A percentile compares a stretch with the other conserved stretches of the same genome.
phyloP scores from a whole-genome alignment of 1,140 invertebrate genomes.

The Ruditapes philippinarum region DNA sequence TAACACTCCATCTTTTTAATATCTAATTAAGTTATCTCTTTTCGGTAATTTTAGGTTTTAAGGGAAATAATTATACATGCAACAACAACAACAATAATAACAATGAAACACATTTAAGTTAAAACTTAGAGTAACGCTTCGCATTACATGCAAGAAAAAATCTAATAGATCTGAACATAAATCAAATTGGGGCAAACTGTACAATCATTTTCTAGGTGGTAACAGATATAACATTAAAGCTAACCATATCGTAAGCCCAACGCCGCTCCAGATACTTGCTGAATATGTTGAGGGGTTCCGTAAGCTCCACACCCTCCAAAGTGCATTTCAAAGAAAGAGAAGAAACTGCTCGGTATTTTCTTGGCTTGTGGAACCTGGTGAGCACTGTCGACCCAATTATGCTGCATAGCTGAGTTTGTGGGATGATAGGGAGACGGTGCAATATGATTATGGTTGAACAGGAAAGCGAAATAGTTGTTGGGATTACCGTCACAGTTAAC shows the following conservation, averaged over 20 bases:
- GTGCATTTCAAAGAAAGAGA: constrained; percentile 50
- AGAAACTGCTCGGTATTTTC: constrained; percentile 38
- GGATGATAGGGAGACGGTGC: constrained; percentile 18
- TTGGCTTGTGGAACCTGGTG: neutral
- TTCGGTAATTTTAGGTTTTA: no score
- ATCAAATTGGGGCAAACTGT: no score
- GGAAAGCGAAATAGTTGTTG: constrained; percentile 60
- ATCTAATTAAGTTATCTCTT: no score
- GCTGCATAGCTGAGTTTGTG: constrained; percentile 26
- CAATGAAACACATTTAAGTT: no score
- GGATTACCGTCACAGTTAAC: constrained; percentile 58
- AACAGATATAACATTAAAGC: no score
- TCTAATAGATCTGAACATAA: no score
- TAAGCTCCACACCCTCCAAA: constrained; percentile 58
- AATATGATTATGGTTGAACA: constrained; percentile 16
- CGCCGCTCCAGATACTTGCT: constrained; percentile 38
- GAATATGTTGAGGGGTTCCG: constrained; percentile 44
- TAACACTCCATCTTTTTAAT: no score
- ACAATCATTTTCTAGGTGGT: no score
- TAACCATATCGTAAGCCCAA: constrained; percentile 51
- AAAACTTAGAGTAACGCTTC: no score
- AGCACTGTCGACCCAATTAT: constrained; percentile 37
- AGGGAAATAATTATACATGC: no score
- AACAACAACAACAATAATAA: no score
- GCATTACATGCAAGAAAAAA: no score